Base-by-base conservation (phyloP, 2,113 vertebrate species). In the Thalassoma bifasciatum region DNA sequence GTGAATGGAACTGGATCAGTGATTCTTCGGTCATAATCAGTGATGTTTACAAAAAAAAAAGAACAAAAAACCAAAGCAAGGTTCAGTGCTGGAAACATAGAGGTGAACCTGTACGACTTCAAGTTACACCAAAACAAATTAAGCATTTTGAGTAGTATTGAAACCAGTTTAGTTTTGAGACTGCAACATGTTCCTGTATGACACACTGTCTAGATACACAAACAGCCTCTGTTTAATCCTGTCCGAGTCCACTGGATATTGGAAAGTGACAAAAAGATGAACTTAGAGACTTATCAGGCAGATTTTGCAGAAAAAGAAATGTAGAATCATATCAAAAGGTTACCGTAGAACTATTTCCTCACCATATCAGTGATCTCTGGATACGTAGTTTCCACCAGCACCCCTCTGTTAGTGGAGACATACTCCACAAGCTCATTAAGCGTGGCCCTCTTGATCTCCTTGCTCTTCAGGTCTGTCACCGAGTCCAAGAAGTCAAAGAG, bases 401-500 rank as follows among this genome's bases (percentile, higher is more conserved):
- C 94, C 10, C 97, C 98, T 85, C 97, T 95, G 93, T 96, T 98
- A 88, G 96, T 98, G 84, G 98, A 98, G 83, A 99, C 95, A 47
- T 98, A 99, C 86, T 99, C 98, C 91, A 99, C 97, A 68, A 99
- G 93, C 92, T 99, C 98, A 71, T 95, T 98, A 53, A 99, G 92
- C 0, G 96, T 96, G 85, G 98, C 98, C 92, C 98, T 95, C 92
- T 99, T 99, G 82, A 98, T 95, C 94, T 99, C 98, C 93, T 99
- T 99, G 93, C 95, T 97, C 93, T 97, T 99, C 88, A 99, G 92
- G 93, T 99, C 98, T 22, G 94, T 95, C 87, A 98, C 96, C 0
- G 97, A 96, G 94, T 99, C 98, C 86, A 97, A 91, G 93, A 99
- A 99, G 94, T 99, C 98, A 65, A 99, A 99, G 62, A 99, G 93